A percentile compares a stretch with the other conserved stretches of the same genome.
These are phyloP conservation scores for Empidonax traillii DNA, from an alignment of 2,113 vertebrate genomes.

Conservation along the genomic window DNA sequence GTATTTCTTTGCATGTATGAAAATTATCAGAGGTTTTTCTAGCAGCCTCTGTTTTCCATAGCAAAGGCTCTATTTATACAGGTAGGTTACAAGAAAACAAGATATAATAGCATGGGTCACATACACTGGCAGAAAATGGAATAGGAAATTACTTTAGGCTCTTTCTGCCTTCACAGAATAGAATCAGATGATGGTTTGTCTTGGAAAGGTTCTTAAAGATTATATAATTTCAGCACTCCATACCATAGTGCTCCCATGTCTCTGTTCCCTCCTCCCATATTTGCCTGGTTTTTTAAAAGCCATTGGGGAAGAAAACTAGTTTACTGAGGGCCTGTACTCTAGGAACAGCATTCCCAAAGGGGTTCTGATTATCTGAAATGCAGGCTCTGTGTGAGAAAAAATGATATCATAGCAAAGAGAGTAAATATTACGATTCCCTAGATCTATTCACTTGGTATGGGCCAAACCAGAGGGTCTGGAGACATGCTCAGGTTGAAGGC, in stretches of 20 bases:
- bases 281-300: neutral
- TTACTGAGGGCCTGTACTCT: neutral
- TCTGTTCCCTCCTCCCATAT: neutral
- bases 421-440: neutral
- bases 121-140: neutral
- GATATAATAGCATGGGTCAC: neutral
- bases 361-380: neutral
- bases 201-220: neutral
- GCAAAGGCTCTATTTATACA: neutral
- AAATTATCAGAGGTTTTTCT: neutral
- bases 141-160: neutral
- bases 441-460: neutral
- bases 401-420: neutral
- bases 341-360: neutral
- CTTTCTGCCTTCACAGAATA: neutral
- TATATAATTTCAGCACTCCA: neutral
- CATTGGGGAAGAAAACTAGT: neutral
- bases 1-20: neutral
- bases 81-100: neutral
- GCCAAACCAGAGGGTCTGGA: neutral
- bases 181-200: neutral
- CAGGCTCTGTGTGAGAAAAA: neutral
- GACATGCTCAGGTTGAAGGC: accelerated
- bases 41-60: neutral
- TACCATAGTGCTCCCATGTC: neutral